A percentile compares a stretch with the other conserved stretches of the same genome.
Conservation (phyloP, 2,888 invertebrate genomes). For the Eutolmus rufibarbis region DNA sequence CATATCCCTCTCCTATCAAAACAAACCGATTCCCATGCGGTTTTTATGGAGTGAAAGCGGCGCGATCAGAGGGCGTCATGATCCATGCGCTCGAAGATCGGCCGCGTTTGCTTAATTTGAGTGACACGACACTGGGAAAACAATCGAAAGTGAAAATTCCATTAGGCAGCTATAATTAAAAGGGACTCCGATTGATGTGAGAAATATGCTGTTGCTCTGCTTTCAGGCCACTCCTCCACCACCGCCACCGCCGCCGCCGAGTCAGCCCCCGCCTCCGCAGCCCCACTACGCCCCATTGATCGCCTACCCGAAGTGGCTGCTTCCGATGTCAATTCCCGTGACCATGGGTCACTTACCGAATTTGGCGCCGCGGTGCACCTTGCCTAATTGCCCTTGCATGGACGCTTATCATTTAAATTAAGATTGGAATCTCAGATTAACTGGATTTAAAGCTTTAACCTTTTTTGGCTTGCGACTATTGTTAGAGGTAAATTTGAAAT, state of each 20-base stretch:
- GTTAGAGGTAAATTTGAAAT: neutral
- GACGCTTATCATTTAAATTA: conserved; percentile 57
- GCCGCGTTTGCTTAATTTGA: conserved; percentile 33
- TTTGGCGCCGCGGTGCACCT: conserved; percentile 64
- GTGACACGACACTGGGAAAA: conserved; percentile 47
- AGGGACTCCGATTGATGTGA: neutral
- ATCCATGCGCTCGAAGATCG: neutral
- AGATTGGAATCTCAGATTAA: neutral
- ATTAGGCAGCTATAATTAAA: conserved; percentile 35
- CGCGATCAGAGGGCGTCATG: conserved; percentile 5
- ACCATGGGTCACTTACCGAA: conserved; percentile 62
- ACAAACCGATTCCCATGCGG: conserved; percentile 20
- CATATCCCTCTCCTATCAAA: neutral
- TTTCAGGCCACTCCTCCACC: conserved; percentile 5
- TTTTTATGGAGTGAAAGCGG: conserved; percentile 27
- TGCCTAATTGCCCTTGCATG: conserved; percentile 61
- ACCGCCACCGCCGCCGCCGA: neutral
- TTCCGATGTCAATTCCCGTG: conserved; percentile 60
- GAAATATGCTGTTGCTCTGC: neutral
- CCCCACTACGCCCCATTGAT: conserved; percentile 52
- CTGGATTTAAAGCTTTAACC: neutral
- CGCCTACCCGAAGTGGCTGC: conserved; percentile 62
- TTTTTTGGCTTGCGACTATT: neutral
- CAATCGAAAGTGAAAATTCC: conserved; percentile 43
- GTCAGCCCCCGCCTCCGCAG: conserved; percentile 31